Base-by-base conservation (phyloP, 2,888 invertebrate species). In the Heteromurus nitidus region DNA sequence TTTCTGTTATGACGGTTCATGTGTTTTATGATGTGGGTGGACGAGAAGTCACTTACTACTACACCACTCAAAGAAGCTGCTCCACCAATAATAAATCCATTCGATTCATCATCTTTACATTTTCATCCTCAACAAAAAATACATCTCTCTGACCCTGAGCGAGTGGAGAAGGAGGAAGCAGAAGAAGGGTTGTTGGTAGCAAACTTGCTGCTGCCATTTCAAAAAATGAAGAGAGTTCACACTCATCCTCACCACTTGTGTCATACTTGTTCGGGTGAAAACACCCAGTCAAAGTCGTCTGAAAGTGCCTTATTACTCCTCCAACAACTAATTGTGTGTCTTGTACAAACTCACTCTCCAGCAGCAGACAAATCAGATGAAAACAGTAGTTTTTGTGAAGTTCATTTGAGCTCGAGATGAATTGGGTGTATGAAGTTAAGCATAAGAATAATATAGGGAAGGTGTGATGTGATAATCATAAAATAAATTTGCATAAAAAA, bases 11-110 rank as follows among this genome's bases (percentile, higher is more conserved):
- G 69, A 70, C 42, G 55, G 42, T 72, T 60, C 60, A 60, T 44
- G 42, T 72, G 28, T 60, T 60, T 72, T 72, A 60, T 72, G 72
- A 72, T 72, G 69, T 69, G 72, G 72, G 72, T 60, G 72, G 72
- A 47, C 7, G 47, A 47, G n/a, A n/a, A n/a, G 47, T 16, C 47
- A n/a, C 47, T 47, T 47, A n/a, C n/a, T n/a, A n/a, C n/a, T n/a
- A n/a, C n/a, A n/a, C n/a, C n/a, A 47, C n/a, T 47, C 16, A 47
- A 47, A 47, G 47, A 47, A 5, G n/a, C 47, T 47, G 47, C 36
- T 9, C 36, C 5, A 36, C 36, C 36, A 36, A 36, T 13, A 47
- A n/a, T n/a, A n/a, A n/a, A n/a, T n/a, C n/a, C n/a, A n/a, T n/a
- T n/a, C n/a, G n/a, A n/a, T n/a, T n/a, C 60, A 30, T 24, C 30